Percentiles rank a stretch among this genome's conserved stretches.
phyloP scores from a whole-genome alignment of 2,113 vertebrate genomes.

The Lathamus discolor region DNA sequence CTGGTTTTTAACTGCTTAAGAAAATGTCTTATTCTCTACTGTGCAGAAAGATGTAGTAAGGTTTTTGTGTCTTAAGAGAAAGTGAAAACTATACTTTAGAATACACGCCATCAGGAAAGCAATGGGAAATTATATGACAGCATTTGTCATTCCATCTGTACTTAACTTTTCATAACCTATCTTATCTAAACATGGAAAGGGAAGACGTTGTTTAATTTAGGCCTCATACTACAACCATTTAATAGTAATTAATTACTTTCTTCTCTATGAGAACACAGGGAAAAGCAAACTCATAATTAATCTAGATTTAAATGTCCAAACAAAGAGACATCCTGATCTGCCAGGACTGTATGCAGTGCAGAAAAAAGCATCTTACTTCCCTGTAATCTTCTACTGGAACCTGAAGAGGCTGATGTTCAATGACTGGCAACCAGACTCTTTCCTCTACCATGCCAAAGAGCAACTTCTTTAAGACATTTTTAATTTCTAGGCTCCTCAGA shows the following conservation, averaged over 20 bases:
- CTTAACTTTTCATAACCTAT: conserved; percentile 42
- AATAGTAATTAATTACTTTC: conserved; percentile 45
- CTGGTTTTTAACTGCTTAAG: neutral
- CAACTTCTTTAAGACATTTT: neutral
- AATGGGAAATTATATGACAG: neutral
- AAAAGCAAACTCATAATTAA: conserved; percentile 10
- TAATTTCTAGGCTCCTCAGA: neutral
- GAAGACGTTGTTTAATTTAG: conserved; percentile 40
- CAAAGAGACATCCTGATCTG: neutral
- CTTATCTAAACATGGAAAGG: conserved; percentile 49
- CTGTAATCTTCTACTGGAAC: neutral
- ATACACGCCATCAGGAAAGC: neutral
- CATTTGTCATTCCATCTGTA: conserved; percentile 39
- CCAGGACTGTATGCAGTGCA: neutral
- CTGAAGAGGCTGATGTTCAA: neutral
- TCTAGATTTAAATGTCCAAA: neutral
- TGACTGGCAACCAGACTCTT: neutral
- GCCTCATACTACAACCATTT: neutral
- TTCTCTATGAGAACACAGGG: neutral
- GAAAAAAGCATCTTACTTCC: neutral
- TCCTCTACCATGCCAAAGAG: neutral
- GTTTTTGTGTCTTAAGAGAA: neutral
- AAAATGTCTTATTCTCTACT: neutral
- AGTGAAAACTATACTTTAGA: neutral
- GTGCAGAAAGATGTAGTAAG: neutral